Conservation (phyloP, 2,888 invertebrate genomes). For the Hirtodrosophila trivittata region DNA sequence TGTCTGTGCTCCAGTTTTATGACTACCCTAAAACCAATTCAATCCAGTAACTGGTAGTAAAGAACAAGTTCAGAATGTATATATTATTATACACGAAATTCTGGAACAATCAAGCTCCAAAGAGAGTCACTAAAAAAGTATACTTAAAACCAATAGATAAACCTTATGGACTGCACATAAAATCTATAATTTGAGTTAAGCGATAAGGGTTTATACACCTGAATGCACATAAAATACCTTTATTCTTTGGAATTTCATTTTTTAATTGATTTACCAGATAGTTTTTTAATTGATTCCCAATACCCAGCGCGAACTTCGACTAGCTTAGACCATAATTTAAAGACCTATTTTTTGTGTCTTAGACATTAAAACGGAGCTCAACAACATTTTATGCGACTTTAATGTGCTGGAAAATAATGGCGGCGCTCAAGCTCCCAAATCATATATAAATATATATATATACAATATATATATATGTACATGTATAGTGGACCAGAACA, state of each 20-base stretch:
- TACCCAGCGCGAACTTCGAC: conserved; percentile 12
- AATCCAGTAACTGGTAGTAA: conserved; percentile 26
- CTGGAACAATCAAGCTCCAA: conserved; percentile 21
- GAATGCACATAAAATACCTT: conserved; percentile 58
- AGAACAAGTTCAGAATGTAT: conserved; percentile 8
- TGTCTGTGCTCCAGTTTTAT: conserved; percentile 61
- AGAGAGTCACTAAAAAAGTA: conserved; percentile 41
- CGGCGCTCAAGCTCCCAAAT: conserved; percentile 22
- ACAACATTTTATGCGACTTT: conserved; percentile 67
- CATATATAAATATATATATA: conserved; percentile 18
- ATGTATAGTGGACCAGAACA: conserved; percentile 1
- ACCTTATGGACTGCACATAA: conserved; percentile 44
- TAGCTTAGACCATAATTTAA: conserved; percentile 33
- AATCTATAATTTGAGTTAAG: conserved; percentile 63
- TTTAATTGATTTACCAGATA: conserved; percentile 63
- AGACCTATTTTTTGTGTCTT: conserved; percentile 37
- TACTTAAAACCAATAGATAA: conserved; percentile 49
- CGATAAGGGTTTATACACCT: conserved; percentile 60
- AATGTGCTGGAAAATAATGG: conserved; percentile 69
- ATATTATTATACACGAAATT: too few species aligned
- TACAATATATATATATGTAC: conserved; percentile 14
- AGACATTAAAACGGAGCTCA: conserved; percentile 51
- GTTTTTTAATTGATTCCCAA: conserved; percentile 76
- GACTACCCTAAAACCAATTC: conserved; percentile 16
- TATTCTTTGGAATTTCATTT: conserved; percentile 73